Evolutionary conservation across 30 jellyfish, hydroid and myxozoan species (phyloP), one percentile per base, ranked within the genome.

Genomic region (Hydra vulgaris): DNA sequence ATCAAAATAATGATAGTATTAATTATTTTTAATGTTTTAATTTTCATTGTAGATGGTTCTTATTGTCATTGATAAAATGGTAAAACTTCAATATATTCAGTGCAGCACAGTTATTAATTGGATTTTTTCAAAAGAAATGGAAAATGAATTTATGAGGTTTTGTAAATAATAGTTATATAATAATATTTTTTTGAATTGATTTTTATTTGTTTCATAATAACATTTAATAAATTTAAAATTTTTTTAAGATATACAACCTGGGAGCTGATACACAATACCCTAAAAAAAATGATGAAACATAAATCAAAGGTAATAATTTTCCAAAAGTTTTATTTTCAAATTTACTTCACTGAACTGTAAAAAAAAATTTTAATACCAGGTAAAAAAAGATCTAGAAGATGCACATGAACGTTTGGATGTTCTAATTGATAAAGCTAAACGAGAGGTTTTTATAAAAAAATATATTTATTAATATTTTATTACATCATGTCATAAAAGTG

Each of bases 81-180:
- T 92, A 68, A 85, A 92, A 68, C 84, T 87, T 20, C 98, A 92
- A 53, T 85, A 88, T 26, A 87, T 92, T 61, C 89, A 86, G 76
- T 92, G 96, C 25, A 92, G 95, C 61, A 75, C 95, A 8, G 98
- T 92, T 55, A 88, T 92, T 74, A 92, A 92, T 78, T 92, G 98
- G 98, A 81, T 92, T 17, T 92, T 92, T 56, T 84, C 95, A 22
- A 87, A 87, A 66, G 95, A 87, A 72, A 87, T 92, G 96, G 82
- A 66, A 24, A 21, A 82, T 25, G 98, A 92, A 7, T 92, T 92
- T 80, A 73, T 84, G 54, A 87, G 94, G 98, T 87, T 15, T 12
- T 40, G 5, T 40, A n/a, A n/a, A n/a, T n/a, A n/a, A n/a, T n/a
- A n/a, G n/a, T n/a, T n/a, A n/a, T n/a, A n/a, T n/a, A n/a, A n/a